A percentile compares a stretch with the other conserved stretches of the same genome.
Evolutionary conservation across 2,797 vertebrate species (phyloP).

Genomic region (Hippocampus kuda): DNA sequence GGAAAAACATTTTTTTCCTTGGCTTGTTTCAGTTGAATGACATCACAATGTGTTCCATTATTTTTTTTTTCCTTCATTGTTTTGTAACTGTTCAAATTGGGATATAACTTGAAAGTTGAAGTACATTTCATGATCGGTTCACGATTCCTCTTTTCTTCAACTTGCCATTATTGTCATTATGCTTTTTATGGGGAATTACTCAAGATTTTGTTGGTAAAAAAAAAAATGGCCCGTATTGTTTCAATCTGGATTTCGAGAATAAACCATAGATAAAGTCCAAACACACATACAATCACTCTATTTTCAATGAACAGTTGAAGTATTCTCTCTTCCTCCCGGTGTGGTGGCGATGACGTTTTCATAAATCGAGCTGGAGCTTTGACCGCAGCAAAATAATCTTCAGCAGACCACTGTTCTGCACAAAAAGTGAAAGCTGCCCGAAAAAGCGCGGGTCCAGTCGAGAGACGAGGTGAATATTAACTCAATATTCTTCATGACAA

Average conservation of each 20-base stretch:
- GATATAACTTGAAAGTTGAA: too few relatives aligned
- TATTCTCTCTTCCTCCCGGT: conserved; percentile 58
- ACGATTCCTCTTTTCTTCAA: too few relatives aligned
- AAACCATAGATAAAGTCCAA: neutral
- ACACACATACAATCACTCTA: neutral
- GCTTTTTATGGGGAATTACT: neutral
- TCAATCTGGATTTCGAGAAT: neutral
- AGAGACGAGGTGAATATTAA: conserved; percentile 45
- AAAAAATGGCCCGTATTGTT: neutral
- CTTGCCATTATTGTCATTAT: neutral
- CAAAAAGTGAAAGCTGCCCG: conserved; percentile 57
- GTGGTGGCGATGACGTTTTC: conserved; percentile 58
- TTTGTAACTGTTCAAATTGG: neutral
- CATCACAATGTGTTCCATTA: neutral
- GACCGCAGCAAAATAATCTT: conserved; percentile 57
- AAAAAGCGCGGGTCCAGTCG: conserved; percentile 44
- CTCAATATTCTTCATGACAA: conserved; percentile 54
- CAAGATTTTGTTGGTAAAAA: neutral
- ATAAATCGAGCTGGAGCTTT: conserved; percentile 49
- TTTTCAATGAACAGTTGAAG: neutral
- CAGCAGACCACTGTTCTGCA: conserved; percentile 61
- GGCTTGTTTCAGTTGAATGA: neutral
- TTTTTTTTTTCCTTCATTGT: neutral
- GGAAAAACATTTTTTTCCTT: neutral
- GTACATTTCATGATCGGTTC: too few relatives aligned